Percentiles rank a stretch among this genome's conserved stretches.
These are phyloP conservation scores for Agrilus mali DNA, from an alignment of 2,888 invertebrate genomes.

Conservation along the genomic window DNA sequence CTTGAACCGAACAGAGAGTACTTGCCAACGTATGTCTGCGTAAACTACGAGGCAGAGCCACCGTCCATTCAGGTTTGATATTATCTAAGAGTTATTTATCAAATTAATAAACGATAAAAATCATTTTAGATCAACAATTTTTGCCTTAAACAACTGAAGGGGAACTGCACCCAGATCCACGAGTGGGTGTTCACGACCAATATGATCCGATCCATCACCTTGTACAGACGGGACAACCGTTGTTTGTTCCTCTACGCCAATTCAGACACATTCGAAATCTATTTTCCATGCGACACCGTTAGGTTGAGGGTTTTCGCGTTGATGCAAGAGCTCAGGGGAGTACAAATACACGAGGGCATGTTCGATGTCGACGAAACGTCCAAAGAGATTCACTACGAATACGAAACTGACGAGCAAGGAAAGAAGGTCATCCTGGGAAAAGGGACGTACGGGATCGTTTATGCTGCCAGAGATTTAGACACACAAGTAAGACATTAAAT, in stretches of 20 bases:
- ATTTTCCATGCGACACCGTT: constrained; percentile 80
- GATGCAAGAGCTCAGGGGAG: constrained; percentile 76
- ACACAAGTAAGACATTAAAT: constrained; percentile 56
- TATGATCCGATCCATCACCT: constrained; percentile 79
- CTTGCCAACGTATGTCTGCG: constrained; percentile 92
- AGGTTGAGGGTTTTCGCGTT: constrained; percentile 69
- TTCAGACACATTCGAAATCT: constrained; percentile 98
- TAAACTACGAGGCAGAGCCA: constrained; percentile 89
- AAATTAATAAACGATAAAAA: neutral
- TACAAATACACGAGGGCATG: constrained; percentile 69
- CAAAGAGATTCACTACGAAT: constrained; percentile 61
- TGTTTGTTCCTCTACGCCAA: constrained; percentile 96
- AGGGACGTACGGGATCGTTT: constrained; percentile 93
- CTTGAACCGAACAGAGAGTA: constrained; percentile 85
- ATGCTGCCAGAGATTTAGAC: constrained; percentile 83
- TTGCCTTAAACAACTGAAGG: constrained; percentile 65
- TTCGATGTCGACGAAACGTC: constrained; percentile 27
- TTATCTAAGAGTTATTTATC: neutral
- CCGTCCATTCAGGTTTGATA: constrained; percentile 74
- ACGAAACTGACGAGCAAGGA: constrained; percentile 85
- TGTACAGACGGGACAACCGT: constrained; percentile 91
- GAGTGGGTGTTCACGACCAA: constrained; percentile 90
- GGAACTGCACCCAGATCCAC: constrained; percentile 72
- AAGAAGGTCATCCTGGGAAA: constrained; percentile 79
- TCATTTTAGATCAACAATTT: constrained; percentile 48